Conservation (phyloP, 1,140 invertebrate genomes). For the Cydia pomonella region DNA sequence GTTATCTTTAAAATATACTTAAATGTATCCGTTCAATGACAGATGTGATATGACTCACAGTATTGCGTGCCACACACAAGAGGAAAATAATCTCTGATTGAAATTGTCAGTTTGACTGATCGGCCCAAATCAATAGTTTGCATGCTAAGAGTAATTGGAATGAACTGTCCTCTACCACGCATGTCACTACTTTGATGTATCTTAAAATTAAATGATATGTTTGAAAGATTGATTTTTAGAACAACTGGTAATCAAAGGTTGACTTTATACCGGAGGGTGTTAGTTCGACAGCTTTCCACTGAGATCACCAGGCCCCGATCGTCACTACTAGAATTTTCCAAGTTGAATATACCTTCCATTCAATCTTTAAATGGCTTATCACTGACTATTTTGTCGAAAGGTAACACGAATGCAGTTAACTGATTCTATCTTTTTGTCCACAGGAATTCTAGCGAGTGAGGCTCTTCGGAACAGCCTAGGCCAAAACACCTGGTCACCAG, state of each 20-base stretch:
- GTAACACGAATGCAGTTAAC: background rate
- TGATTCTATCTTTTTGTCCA: conserved; percentile 39
- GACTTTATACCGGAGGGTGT: no score
- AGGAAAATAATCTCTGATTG: conserved; percentile 10
- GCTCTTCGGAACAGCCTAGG: conserved; percentile 66
- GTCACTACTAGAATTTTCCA: no score
- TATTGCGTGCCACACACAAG: background rate
- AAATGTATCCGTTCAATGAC: background rate
- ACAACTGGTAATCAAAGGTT: no score
- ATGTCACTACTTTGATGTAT: no score
- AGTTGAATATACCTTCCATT: no score
- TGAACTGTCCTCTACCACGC: no score
- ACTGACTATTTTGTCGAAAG: no score
- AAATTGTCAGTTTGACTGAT: conserved; percentile 28
- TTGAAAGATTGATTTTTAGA: no score
- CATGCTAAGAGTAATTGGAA: conserved; percentile 3
- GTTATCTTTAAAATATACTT: background rate
- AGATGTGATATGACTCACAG: conserved; percentile 26
- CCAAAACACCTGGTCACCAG: conserved; percentile 64
- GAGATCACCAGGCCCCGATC: no score
- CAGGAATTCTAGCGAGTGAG: conserved; percentile 72
- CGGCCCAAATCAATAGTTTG: conserved; percentile 16
- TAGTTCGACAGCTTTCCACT: no score
- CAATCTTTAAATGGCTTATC: no score
- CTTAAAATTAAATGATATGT: no score